These are phyloP conservation scores for Papilio helenus DNA, from an alignment of 1,140 invertebrate genomes.

Conservation along the genomic window DNA sequence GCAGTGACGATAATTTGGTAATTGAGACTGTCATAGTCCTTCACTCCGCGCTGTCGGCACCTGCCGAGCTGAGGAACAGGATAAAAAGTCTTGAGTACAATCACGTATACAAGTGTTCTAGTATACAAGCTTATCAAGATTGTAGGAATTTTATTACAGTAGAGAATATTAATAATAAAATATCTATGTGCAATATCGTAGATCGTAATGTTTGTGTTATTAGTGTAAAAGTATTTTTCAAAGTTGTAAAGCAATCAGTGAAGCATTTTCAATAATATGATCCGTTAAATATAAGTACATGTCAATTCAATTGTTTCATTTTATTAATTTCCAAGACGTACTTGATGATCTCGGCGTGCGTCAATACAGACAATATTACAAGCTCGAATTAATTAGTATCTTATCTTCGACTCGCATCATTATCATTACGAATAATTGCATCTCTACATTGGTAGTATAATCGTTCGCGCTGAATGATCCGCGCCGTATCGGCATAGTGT, in stretches of 20 bases:
- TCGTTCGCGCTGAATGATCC: conserved; percentile 60
- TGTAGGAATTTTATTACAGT: neutral
- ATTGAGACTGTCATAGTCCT: conserved; percentile 65
- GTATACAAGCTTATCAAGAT: neutral
- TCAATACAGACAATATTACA: conserved; percentile 14
- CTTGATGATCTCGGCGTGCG: neutral
- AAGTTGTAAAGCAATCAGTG: too few species aligned
- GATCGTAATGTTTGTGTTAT: too few species aligned
- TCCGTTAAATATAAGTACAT: neutral
- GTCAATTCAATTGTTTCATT: neutral
- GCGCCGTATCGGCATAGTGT: conserved; percentile 65
- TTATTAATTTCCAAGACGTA: neutral
- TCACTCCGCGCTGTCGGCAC: conserved; percentile 50
- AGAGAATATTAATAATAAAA: neutral
- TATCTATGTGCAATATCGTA: neutral
- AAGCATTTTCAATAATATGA: neutral
- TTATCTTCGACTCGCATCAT: conserved; percentile 14
- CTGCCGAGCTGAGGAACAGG: conserved; percentile 46
- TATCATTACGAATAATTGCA: conserved; percentile 35
- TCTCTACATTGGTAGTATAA: conserved; percentile 44
- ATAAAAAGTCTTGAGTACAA: conserved; percentile 29
- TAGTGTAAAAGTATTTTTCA: too few species aligned
- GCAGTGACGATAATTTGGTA: conserved; percentile 74
- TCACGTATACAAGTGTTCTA: conserved; percentile 1
- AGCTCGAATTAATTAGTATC: conserved; percentile 19